These are phyloP conservation scores for Threskiornis aethiopicus DNA, from an alignment of 2,797 vertebrate species.

Conservation along the genomic window DNA sequence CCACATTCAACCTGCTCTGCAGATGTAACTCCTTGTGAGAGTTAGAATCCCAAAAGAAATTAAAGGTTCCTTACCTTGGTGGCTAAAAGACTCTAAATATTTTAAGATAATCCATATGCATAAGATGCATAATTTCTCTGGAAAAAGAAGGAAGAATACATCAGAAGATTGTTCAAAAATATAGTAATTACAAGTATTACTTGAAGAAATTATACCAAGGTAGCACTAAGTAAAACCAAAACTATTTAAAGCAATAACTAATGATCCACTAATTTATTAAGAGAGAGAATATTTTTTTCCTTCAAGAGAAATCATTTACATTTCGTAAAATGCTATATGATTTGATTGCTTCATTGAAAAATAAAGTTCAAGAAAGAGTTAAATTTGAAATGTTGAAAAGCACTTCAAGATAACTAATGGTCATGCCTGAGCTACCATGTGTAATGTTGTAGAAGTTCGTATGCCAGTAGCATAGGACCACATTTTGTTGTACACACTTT, in stretches of 20 bases:
- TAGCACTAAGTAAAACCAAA: not conserved
- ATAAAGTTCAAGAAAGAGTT: not conserved
- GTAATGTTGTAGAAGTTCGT: not conserved
- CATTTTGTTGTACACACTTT: not conserved
- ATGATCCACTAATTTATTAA: not conserved
- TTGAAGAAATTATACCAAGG: not conserved
- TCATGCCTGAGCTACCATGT: not conserved
- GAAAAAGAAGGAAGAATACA: not conserved
- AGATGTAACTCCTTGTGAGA: not conserved
- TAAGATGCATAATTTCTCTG: not conserved
- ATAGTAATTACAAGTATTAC: not conserved
- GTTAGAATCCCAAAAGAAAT: not conserved
- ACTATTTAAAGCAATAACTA: not conserved
- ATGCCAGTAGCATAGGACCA: not conserved
- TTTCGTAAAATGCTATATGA: not conserved
- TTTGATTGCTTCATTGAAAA: not conserved
- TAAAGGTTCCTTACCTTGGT: not conserved
- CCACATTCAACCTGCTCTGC: not conserved
- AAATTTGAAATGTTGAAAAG: not conserved
- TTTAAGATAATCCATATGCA: not conserved
- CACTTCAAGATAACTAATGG: not conserved
- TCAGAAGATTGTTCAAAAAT: not conserved
- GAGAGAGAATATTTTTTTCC: not conserved
- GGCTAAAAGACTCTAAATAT: not conserved
- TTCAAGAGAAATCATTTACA: not conserved